Percentiles rank a stretch among this genome's conserved stretches.
phyloP scores from a whole-genome alignment of 1,140 invertebrate species.

The Protaetia brevitarsis region DNA sequence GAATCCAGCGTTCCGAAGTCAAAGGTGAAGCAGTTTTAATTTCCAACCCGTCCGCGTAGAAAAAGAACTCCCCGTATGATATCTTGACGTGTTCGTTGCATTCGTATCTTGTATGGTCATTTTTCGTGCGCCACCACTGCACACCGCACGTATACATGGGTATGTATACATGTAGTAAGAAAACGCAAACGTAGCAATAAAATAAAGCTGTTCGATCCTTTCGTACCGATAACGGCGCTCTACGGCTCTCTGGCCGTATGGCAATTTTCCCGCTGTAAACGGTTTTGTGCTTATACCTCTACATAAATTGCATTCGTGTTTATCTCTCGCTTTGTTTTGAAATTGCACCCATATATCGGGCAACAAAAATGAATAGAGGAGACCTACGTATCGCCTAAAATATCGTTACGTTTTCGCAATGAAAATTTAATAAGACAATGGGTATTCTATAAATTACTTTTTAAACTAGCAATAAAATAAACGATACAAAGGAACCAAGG shows the following conservation, averaged over 20 bases:
- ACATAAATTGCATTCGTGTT: background rate
- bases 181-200: constrained; percentile 3
- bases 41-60: background rate
- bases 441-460: too few relatives aligned
- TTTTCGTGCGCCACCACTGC: background rate
- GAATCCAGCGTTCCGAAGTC: background rate
- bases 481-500: too few relatives aligned
- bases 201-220: constrained; percentile 6
- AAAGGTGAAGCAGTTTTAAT: background rate
- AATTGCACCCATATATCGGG: background rate
- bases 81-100: background rate
- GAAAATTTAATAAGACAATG: background rate
- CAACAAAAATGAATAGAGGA: background rate
- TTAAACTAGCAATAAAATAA: too few relatives aligned
- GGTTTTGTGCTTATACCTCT: constrained; percentile 3
- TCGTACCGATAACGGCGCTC: background rate
- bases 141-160: background rate
- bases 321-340: background rate
- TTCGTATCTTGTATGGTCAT: background rate
- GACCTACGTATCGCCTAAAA: background rate
- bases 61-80: background rate
- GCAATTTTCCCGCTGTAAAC: background rate
- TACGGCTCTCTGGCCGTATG: background rate
- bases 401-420: background rate
- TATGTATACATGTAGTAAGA: too few relatives aligned